Percentiles rank a stretch among this genome's conserved stretches.
Evolutionary conservation across 2,888 invertebrate species (phyloP).

Genomic region (Rhyacophila evoluta): DNA sequence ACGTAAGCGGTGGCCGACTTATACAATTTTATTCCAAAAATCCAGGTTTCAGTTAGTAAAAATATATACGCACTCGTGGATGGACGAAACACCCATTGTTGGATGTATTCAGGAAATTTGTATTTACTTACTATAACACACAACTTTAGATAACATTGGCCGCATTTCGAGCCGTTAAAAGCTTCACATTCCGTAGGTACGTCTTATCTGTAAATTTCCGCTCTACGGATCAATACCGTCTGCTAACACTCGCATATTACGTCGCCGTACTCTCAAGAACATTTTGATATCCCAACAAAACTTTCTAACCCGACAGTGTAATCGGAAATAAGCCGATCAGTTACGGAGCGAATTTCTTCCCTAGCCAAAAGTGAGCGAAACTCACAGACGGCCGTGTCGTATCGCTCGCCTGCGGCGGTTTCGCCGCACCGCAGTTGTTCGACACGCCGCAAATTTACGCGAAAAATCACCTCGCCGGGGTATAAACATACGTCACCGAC

Average conservation of each 20-base stretch:
- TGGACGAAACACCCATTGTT: too few species aligned
- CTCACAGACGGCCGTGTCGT: slow-evolving; percentile 17
- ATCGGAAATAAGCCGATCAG: slow-evolving; percentile 40
- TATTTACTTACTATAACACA: too few species aligned
- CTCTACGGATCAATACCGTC: slow-evolving; percentile 43
- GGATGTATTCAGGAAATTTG: too few species aligned
- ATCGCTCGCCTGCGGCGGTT: slow-evolving; percentile 6
- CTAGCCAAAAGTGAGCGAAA: slow-evolving; percentile 26
- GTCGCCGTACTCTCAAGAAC: not conserved
- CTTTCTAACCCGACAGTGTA: slow-evolving; percentile 36
- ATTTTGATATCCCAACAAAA: slow-evolving; percentile 40
- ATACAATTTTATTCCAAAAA: too few species aligned
- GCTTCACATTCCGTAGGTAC: not conserved
- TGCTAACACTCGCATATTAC: slow-evolving; percentile 29
- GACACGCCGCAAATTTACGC: slow-evolving; percentile 37
- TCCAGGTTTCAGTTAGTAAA: too few species aligned
- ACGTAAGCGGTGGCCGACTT: too few species aligned
- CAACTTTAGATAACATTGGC: too few species aligned
- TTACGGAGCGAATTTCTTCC: not conserved
- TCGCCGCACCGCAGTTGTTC: not conserved
- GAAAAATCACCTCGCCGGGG: slow-evolving; percentile 10
- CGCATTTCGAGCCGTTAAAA: too few species aligned
- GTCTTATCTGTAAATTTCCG: not conserved
- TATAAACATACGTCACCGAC: slow-evolving; percentile 52
- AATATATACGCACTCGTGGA: too few species aligned